A percentile compares a stretch with the other conserved stretches of the same genome.
Conservation (phyloP, 2,888 invertebrate species). For the Yponomeuta malinellus region DNA sequence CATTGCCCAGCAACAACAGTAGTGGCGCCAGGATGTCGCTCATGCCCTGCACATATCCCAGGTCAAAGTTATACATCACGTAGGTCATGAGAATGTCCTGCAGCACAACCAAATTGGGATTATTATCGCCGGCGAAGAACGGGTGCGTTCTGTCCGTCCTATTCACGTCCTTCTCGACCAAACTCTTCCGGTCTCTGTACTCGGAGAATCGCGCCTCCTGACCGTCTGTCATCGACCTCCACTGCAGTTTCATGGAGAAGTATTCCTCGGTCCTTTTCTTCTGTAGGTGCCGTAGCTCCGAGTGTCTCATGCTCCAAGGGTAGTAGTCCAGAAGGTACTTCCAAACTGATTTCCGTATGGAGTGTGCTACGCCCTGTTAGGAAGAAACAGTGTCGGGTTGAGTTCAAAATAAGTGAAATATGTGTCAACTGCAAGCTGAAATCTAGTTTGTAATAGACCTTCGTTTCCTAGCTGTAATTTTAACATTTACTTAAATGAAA, state of each 20-base stretch:
- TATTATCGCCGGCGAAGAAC: constrained; percentile 95
- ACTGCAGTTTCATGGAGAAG: constrained; percentile 96
- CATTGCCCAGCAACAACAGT: constrained; percentile 90
- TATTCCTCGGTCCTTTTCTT: constrained; percentile 89
- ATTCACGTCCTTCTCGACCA: constrained; percentile 98
- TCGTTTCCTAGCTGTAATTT: too few species aligned
- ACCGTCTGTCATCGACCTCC: constrained; percentile 90
- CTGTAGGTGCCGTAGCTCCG: constrained; percentile 81
- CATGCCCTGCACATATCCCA: constrained; percentile 98
- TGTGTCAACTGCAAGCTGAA: too few species aligned
- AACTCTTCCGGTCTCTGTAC: constrained; percentile 91
- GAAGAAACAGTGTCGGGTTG: not conserved
- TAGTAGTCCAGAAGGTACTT: constrained; percentile 94
- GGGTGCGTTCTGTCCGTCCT: constrained; percentile 94
- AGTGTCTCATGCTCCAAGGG: constrained; percentile 86
- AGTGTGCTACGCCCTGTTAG: constrained; percentile 84
- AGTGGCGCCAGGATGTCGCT: constrained; percentile 97
- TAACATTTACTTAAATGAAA: too few species aligned
- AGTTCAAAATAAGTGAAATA: too few species aligned
- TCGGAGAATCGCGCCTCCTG: constrained; percentile 93
- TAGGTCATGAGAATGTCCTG: constrained; percentile 98
- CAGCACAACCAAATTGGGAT: constrained; percentile 88
- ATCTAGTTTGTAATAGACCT: too few species aligned
- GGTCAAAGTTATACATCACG: constrained; percentile 98
- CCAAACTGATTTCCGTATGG: constrained; percentile 91